Percentiles rank a stretch among this genome's conserved stretches.
Evolutionary conservation across 2,888 invertebrate genomes (phyloP).

Genomic region (Agelastica alni): DNA sequence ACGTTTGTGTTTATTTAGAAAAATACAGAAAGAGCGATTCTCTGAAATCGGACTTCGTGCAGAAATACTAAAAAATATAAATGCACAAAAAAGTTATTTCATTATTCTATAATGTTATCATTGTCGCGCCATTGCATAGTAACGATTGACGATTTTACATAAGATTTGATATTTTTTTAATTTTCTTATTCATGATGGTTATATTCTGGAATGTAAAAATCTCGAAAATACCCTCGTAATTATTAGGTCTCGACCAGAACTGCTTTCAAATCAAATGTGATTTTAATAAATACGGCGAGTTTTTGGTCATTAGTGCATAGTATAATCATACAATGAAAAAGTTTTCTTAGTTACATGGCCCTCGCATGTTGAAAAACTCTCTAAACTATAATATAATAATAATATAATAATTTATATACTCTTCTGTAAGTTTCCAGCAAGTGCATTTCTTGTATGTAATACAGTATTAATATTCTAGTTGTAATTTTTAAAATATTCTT

Average conservation of each 20-base stretch:
- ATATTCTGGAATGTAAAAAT: conserved; percentile 38
- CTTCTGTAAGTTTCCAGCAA: conserved; percentile 88
- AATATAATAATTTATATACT: conserved; percentile 54
- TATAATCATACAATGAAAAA: conserved; percentile 25
- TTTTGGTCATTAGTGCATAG: conserved; percentile 43
- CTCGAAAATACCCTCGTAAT: conserved; percentile 40
- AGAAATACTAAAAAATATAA: conserved; percentile 32
- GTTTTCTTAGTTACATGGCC: conserved; percentile 41
- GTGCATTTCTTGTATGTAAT: conserved; percentile 91
- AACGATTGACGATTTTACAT: conserved; percentile 50
- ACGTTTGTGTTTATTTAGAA: conserved; percentile 33
- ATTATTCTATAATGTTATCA: conserved; percentile 56
- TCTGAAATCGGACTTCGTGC: conserved; percentile 53
- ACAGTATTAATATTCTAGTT: conserved; percentile 79
- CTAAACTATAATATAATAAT: conserved; percentile 28
- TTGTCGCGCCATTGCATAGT: conserved; percentile 54
- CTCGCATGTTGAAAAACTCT: conserved; percentile 36
- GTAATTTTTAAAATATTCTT: conserved; percentile 39
- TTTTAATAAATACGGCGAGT: conserved; percentile 34
- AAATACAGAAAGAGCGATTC: conserved; percentile 46
- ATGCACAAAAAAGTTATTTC: conserved; percentile 52
- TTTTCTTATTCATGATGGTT: conserved; percentile 32
- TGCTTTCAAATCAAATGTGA: conserved; percentile 38
- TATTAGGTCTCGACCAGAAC: conserved; percentile 41
- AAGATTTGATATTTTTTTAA: conserved; percentile 43